Evolutionary conservation across 1,140 invertebrate genomes (phyloP).

Genomic region (Lysiphlebus fabarum): DNA sequence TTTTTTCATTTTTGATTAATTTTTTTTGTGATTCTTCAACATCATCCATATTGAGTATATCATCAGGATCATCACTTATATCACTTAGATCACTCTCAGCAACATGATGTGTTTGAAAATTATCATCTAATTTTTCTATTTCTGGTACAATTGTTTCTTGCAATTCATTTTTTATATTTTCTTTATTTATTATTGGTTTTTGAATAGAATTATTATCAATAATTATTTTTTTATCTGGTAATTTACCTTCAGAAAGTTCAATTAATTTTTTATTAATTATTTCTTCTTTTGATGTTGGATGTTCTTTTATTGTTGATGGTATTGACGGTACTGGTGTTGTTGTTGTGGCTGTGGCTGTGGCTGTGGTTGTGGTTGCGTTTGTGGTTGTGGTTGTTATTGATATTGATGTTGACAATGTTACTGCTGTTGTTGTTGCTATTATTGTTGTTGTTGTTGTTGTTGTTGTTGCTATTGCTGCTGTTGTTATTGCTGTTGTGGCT

Average conservation of each 20-base stretch:
- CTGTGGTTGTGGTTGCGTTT: no score
- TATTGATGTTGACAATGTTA: no score
- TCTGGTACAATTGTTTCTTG: slow-evolving; percentile 51
- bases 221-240: slow-evolving; percentile 46
- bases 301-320: slow-evolving; percentile 46
- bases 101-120: slow-evolving; percentile 55
- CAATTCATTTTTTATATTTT: slow-evolving; percentile 38
- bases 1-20: slow-evolving; percentile 29
- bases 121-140: slow-evolving; percentile 53
- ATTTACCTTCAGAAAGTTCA: slow-evolving; percentile 51
- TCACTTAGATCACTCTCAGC: slow-evolving; percentile 76
- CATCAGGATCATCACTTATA: slow-evolving; percentile 82
- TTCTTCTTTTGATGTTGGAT: slow-evolving; percentile 53
- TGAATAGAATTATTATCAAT: slow-evolving; percentile 45
- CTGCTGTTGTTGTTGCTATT: no score
- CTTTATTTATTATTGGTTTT: slow-evolving; percentile 40
- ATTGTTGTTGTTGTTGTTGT: no score
- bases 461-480: no score
- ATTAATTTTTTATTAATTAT: slow-evolving; percentile 54
- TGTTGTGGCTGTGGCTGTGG: slow-evolving; percentile 31
- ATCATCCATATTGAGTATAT: slow-evolving; percentile 76
- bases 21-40: slow-evolving; percentile 40
- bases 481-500: no score
- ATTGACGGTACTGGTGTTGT: slow-evolving; percentile 39
- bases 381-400: no score